These are phyloP conservation scores for Cylindroiulus punctatus DNA, from an alignment of 2,888 invertebrate species.

Conservation along the genomic window DNA sequence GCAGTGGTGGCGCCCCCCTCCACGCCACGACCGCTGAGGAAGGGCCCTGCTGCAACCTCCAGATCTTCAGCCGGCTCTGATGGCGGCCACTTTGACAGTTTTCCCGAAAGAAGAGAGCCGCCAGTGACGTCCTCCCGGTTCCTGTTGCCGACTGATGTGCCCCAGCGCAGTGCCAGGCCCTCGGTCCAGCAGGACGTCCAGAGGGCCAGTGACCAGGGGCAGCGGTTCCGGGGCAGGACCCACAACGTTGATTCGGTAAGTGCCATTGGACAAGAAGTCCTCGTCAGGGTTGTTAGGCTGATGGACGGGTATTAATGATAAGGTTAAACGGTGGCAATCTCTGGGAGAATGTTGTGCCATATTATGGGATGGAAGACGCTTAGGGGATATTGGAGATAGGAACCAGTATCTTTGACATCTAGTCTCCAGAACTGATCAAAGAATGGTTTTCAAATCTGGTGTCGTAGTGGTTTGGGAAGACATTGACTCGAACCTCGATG, in stretches of 20 bases:
- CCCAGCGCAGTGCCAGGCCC: constrained; percentile 28
- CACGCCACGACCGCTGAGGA: not conserved
- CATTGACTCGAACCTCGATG: no score
- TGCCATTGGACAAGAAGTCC: not conserved
- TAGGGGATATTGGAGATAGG: no score
- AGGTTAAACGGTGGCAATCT: no score
- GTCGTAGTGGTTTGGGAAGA: no score
- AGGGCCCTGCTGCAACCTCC: not conserved
- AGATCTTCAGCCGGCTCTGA: constrained; percentile 45
- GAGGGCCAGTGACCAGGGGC: not conserved
- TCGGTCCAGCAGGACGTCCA: not conserved
- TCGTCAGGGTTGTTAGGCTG: no score
- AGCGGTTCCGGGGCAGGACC: not conserved
- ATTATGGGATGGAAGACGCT: no score
- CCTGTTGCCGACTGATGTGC: constrained; percentile 17
- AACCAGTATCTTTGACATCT: no score
- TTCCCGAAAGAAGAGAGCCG: not conserved
- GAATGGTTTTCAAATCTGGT: no score
- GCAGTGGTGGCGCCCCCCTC: no score
- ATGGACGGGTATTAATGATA: no score
- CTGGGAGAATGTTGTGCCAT: no score
- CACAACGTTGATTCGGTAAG: constrained; percentile 47
- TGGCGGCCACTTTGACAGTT: constrained; percentile 47
- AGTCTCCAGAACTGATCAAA: no score
- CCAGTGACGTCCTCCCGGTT: constrained; percentile 29